Evolutionary conservation across 2,113 vertebrate species (phyloP).

Genomic region (Colistium nudipinnis): DNA sequence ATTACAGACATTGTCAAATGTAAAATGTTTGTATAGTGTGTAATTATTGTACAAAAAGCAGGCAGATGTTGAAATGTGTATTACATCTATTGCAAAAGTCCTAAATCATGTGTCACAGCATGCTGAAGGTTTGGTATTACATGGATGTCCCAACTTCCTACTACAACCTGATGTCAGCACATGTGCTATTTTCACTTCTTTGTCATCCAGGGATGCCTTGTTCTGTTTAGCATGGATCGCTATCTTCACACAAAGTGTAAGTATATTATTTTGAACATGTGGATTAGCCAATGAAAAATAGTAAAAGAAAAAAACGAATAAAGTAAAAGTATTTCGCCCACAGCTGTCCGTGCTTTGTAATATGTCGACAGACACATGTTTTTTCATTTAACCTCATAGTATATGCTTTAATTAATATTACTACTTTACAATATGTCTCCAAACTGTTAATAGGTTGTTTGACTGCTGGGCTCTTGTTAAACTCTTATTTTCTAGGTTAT

Average conservation of each 20-base stretch:
- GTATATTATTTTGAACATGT: not conserved
- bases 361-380: too few species aligned
- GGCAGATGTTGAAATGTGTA: not conserved
- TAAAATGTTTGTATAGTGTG: not conserved
- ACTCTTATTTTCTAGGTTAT: conserved; percentile 26
- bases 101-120: not conserved
- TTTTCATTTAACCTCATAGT: not conserved
- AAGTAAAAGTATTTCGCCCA: too few species aligned
- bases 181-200: conserved; percentile 15
- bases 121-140: not conserved
- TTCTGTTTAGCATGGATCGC: not conserved
- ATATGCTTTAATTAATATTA: not conserved
- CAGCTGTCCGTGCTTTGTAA: too few species aligned
- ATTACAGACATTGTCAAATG: not conserved
- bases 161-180: conserved; percentile 14
- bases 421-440: not conserved
- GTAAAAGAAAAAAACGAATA: not conserved
- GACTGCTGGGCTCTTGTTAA: not conserved
- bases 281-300: not conserved
- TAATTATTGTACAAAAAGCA: not conserved
- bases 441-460: too few species aligned
- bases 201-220: not conserved
- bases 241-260: not conserved
- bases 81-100: not conserved
- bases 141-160: conserved; percentile 5